Percentiles rank a stretch among this genome's conserved stretches.
phyloP scores from a whole-genome alignment of 2,888 invertebrate species.

The Drosophila meridiana region DNA sequence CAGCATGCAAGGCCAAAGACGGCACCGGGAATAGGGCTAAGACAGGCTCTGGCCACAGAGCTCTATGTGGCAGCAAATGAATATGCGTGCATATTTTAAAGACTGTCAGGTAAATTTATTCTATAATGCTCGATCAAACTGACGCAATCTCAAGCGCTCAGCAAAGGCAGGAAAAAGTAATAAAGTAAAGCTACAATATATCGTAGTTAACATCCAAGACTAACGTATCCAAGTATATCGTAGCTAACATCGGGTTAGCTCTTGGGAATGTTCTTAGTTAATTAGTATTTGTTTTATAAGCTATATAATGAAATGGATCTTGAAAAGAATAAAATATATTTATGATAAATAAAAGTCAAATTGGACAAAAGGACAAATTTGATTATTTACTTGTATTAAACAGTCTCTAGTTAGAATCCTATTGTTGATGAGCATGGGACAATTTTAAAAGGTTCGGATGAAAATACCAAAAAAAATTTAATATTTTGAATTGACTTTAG shows the following conservation, averaged over 20 bases:
- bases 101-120: background rate
- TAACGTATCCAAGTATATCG: no score
- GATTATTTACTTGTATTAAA: no score
- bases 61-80: background rate
- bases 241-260: background rate
- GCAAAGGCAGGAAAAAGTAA: background rate
- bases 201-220: background rate
- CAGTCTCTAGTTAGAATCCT: no score
- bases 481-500: no score
- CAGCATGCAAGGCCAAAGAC: constrained; percentile 15
- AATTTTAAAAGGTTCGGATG: no score
- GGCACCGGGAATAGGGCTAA: background rate
- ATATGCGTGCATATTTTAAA: background rate
- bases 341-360: no score
- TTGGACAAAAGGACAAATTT: no score
- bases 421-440: no score
- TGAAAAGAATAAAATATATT: no score
- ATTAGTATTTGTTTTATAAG: background rate
- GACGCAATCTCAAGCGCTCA: background rate
- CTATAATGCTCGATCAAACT: constrained; percentile 1
- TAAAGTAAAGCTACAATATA: background rate
- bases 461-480: no score
- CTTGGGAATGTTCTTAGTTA: background rate
- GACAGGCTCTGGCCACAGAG: background rate
- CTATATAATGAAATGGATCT: background rate